phyloP scores from a whole-genome alignment of 2,888 invertebrate species.

The Rotaria macrura region DNA sequence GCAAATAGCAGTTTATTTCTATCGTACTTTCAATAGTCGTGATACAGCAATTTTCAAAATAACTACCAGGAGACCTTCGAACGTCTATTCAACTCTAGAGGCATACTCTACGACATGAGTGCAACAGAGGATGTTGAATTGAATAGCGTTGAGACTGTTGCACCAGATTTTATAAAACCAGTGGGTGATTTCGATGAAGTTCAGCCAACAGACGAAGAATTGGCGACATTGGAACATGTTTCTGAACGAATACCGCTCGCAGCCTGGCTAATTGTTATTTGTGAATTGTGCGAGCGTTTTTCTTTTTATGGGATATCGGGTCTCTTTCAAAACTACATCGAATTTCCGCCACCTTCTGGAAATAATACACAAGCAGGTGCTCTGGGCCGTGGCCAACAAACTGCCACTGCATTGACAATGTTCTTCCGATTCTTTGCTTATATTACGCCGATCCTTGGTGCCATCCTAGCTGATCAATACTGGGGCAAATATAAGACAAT shows the following conservation, averaged over 20 bases:
- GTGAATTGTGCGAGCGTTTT: constrained; percentile 95
- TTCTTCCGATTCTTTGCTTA: constrained; percentile 76
- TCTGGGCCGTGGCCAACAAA: constrained; percentile 58
- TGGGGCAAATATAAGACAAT: constrained; percentile 83
- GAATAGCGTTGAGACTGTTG: too few species aligned
- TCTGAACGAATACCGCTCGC: neutral
- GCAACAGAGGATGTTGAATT: too few species aligned
- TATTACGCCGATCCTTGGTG: constrained; percentile 76
- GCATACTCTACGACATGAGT: too few species aligned
- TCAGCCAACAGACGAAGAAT: neutral
- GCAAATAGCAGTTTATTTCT: too few species aligned
- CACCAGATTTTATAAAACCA: too few species aligned
- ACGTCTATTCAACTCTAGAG: too few species aligned
- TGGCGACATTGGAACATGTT: neutral
- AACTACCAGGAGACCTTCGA: too few species aligned
- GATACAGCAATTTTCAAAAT: too few species aligned
- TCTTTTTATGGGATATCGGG: constrained; percentile 70
- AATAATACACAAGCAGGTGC: neutral
- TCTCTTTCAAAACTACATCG: constrained; percentile 62
- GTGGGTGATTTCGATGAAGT: neutral
- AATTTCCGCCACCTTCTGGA: neutral
- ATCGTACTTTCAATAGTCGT: too few species aligned
- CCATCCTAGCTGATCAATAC: constrained; percentile 81
- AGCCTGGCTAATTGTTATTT: constrained; percentile 65
- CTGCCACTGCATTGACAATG: constrained; percentile 76